Conservation (phyloP, 2,888 invertebrate species). For the Tetramorium bicarinatum region DNA sequence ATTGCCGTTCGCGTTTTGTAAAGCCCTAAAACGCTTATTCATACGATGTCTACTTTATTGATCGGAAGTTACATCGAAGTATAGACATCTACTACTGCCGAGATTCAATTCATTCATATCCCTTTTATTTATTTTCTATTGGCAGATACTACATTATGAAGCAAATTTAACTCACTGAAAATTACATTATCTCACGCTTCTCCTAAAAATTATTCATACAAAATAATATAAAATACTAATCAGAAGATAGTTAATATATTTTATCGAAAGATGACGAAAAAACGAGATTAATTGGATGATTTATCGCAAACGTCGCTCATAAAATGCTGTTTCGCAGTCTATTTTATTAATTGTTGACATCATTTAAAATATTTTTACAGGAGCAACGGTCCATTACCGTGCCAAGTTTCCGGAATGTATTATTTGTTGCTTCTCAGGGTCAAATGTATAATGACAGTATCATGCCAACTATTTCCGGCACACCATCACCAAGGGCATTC, state of each 20-base stretch:
- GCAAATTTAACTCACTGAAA: background rate
- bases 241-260: background rate
- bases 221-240: background rate
- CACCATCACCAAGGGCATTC: conserved; percentile 53
- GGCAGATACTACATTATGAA: too few species aligned
- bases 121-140: background rate
- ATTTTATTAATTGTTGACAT: background rate
- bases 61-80: background rate
- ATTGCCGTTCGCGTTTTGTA: background rate
- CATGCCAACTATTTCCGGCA: conserved; percentile 63
- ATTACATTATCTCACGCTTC: background rate
- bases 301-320: background rate
- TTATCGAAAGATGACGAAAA: background rate
- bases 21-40: background rate
- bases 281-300: background rate
- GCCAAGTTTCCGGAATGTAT: conserved; percentile 31
- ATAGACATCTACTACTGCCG: background rate
- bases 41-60: background rate
- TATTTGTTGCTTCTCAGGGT: conserved; percentile 40
- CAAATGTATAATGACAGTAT: conserved; percentile 33
- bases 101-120: background rate
- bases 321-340: background rate
- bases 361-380: conserved; percentile 12
- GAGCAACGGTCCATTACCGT: background rate
- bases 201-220: background rate